These are phyloP conservation scores for Pelobates fuscus DNA, from an alignment of 2,113 vertebrate species.

Conservation along the genomic window DNA sequence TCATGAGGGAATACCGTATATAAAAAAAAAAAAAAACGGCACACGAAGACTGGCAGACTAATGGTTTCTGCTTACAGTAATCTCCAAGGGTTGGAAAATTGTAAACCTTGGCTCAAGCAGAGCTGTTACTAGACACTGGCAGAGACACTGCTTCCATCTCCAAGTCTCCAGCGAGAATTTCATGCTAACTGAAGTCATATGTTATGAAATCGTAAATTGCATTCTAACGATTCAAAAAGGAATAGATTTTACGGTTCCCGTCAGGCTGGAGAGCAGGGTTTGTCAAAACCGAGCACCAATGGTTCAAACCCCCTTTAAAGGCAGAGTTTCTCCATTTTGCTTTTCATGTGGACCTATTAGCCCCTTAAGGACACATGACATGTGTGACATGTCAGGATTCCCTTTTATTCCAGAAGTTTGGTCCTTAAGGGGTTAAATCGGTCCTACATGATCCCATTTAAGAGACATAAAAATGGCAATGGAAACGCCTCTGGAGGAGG, in stretches of 20 bases:
- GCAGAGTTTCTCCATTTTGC: neutral
- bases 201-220: conserved; percentile 52
- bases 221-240: conserved; percentile 48
- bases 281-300: conserved; percentile 26
- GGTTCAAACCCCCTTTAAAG: conserved; percentile 8
- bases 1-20: neutral
- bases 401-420: too few relatives aligned
- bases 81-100: conserved; percentile 34
- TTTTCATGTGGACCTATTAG: too few relatives aligned
- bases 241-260: conserved; percentile 47
- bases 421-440: too few relatives aligned
- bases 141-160: conserved; percentile 31
- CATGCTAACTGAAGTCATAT: conserved; percentile 54
- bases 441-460: too few relatives aligned
- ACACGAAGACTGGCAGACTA: neutral
- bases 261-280: conserved; percentile 39
- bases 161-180: conserved; percentile 45
- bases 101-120: conserved; percentile 51
- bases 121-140: conserved; percentile 51
- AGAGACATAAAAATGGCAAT: too few relatives aligned
- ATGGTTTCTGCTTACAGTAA: conserved; percentile 42
- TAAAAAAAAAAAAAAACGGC: too few relatives aligned
- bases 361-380: too few relatives aligned
- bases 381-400: too few relatives aligned
- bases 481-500: too few relatives aligned